Conservation (phyloP, 2,888 invertebrate genomes). For the Aproaerema taeniolella region DNA sequence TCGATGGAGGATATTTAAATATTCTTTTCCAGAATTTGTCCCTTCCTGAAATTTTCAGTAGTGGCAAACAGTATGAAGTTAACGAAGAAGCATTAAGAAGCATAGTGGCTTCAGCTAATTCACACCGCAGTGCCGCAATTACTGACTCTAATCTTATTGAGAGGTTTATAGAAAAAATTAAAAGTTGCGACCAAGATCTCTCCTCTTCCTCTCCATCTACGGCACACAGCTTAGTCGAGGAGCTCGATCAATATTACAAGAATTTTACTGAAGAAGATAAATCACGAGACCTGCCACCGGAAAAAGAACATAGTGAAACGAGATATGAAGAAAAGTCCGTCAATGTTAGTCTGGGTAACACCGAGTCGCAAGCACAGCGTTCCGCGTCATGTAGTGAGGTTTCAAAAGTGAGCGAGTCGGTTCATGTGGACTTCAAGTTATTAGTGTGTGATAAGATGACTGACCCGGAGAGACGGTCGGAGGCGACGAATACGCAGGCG, state of each 20-base stretch:
- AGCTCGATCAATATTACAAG: constrained; percentile 61
- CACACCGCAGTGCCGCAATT: constrained; percentile 23
- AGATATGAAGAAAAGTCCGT: too few species aligned
- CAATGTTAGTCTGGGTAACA: too few species aligned
- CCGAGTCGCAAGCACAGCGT: too few species aligned
- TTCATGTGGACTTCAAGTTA: too few species aligned
- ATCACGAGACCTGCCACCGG: constrained; percentile 3
- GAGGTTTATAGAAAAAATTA: constrained; percentile 50
- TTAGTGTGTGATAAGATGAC: too few species aligned
- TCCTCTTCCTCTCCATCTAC: constrained; percentile 52
- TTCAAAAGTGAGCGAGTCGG: too few species aligned
- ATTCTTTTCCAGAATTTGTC: constrained; percentile 59
- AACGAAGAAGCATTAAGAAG: constrained; percentile 61
- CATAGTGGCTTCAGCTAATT: constrained; percentile 50
- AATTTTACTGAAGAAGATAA: constrained; percentile 41
- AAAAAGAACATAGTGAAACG: too few species aligned
- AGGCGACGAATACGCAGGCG: constrained; percentile 24
- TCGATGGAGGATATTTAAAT: constrained; percentile 64
- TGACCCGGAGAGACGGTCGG: not conserved
- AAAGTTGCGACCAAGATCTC: constrained; percentile 41
- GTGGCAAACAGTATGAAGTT: constrained; percentile 63
- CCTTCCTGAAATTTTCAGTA: constrained; percentile 60
- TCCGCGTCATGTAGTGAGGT: too few species aligned
- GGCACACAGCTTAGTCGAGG: constrained; percentile 63
- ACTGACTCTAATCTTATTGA: constrained; percentile 40